phyloP scores from a whole-genome alignment of 2,113 vertebrate genomes.

The Melanerpes formicivorus region DNA sequence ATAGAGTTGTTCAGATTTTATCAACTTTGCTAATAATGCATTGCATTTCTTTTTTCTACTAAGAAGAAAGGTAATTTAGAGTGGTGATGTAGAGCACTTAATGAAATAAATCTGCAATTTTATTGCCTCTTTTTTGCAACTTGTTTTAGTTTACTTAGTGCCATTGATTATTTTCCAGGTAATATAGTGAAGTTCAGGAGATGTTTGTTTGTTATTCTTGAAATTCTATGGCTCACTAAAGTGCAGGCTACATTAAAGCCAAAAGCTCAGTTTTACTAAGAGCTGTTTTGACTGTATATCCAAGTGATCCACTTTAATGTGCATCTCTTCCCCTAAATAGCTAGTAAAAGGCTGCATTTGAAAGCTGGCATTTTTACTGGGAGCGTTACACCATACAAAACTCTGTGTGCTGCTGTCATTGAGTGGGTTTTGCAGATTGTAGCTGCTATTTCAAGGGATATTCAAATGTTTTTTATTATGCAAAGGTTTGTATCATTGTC shows the following conservation, averaged over 20 bases:
- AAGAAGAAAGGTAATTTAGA: background rate
- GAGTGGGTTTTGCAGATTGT: background rate
- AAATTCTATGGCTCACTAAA: background rate
- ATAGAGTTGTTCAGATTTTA: constrained; percentile 19
- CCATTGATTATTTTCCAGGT: no score
- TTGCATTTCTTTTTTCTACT: background rate
- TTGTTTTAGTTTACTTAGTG: background rate
- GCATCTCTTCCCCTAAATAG: background rate
- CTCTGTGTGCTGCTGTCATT: background rate
- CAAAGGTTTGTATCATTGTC: background rate
- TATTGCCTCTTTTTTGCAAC: background rate
- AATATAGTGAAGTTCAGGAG: background rate
- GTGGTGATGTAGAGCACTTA: background rate
- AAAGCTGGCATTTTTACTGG: background rate
- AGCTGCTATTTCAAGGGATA: background rate
- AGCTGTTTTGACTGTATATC: background rate
- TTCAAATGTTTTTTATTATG: background rate
- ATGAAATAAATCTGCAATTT: background rate
- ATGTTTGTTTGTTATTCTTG: background rate
- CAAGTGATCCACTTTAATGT: background rate
- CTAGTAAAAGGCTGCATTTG: background rate
- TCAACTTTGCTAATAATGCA: constrained; percentile 5
- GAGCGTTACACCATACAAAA: background rate
- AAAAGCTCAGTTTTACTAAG: background rate
- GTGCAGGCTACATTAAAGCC: background rate